phyloP scores from a whole-genome alignment of 1,140 invertebrate genomes.

The Batillaria attramentaria region DNA sequence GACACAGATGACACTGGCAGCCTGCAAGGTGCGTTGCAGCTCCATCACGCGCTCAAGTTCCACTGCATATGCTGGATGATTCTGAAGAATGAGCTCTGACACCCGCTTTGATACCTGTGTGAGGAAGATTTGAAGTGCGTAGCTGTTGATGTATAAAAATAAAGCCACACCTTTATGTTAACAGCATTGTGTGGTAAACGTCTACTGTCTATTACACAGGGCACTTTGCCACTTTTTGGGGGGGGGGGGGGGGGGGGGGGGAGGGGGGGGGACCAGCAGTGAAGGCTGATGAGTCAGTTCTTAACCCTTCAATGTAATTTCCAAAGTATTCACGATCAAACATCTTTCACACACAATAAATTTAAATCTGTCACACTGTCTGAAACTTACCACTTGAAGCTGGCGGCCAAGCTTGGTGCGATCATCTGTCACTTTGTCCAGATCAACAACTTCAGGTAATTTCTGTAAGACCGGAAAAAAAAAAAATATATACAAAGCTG shows the following conservation, averaged over 20 bases:
- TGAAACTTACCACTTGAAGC: constrained; percentile 82
- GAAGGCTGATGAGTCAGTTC: too few species aligned
- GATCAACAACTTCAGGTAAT: constrained; percentile 71
- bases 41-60: constrained; percentile 88
- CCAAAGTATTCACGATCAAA: too few species aligned
- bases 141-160: background rate
- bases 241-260: too few species aligned
- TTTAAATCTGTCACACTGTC: too few species aligned
- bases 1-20: constrained; percentile 64
- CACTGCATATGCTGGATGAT: constrained; percentile 85
- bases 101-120: constrained; percentile 84
- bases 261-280: too few species aligned
- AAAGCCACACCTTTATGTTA: constrained; percentile 7
- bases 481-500: too few species aligned
- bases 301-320: too few species aligned
- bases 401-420: constrained; percentile 81
- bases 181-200: constrained; percentile 1
- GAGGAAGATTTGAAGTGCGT: background rate
- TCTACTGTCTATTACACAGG: background rate
- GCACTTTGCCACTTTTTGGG: too few species aligned
- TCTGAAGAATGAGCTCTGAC: constrained; percentile 90
- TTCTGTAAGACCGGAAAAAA: constrained; percentile 49
- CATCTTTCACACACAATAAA: too few species aligned
- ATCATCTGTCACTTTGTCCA: constrained; percentile 79
- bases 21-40: constrained; percentile 81